These are phyloP conservation scores for Prionace glauca DNA, from an alignment of 2,797 vertebrate species.

Conservation along the genomic window DNA sequence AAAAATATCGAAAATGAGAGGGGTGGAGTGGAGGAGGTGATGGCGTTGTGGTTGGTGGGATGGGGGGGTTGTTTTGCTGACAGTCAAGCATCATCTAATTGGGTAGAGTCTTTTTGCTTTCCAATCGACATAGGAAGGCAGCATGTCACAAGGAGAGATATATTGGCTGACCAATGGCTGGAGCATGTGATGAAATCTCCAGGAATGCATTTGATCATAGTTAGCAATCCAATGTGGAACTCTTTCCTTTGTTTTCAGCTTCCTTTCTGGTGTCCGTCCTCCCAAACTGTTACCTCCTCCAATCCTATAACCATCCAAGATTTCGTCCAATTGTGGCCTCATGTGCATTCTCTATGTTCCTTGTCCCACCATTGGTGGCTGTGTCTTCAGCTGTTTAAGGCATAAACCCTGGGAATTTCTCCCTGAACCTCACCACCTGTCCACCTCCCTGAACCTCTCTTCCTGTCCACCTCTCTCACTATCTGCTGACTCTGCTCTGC, in stretches of 20 bases:
- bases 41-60: too few relatives aligned
- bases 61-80: too few relatives aligned
- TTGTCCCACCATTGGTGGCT: not conserved
- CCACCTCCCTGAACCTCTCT: not conserved
- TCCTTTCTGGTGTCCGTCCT: not conserved
- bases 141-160: too few relatives aligned
- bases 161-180: too few relatives aligned
- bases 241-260: not conserved
- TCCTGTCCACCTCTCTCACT: not conserved
- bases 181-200: too few relatives aligned
- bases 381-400: not conserved
- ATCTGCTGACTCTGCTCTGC: too few relatives aligned
- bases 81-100: too few relatives aligned
- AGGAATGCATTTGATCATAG: too few relatives aligned
- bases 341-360: not conserved
- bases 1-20: too few relatives aligned
- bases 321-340: not conserved
- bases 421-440: not conserved
- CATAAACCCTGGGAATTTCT: not conserved
- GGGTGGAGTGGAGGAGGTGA: too few relatives aligned
- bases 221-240: not conserved
- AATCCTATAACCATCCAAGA: not conserved
- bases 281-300: not conserved
- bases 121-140: too few relatives aligned
- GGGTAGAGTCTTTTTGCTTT: too few relatives aligned